Conservation (phyloP, 37 sponge, comb jelly and placozoan species). For the Beroe ovata region DNA sequence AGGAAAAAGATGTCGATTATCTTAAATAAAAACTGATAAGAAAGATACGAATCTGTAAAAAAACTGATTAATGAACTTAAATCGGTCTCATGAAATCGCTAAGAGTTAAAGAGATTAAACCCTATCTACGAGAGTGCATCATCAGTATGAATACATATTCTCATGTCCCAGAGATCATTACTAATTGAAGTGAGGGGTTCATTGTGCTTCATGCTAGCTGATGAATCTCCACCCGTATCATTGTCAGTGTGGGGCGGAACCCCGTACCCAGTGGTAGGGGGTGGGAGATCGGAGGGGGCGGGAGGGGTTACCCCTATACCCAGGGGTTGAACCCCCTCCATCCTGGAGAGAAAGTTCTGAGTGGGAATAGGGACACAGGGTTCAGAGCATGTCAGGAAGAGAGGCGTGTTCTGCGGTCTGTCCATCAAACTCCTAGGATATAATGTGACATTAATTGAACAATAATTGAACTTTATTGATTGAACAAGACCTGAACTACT, state of each 20-base stretch:
- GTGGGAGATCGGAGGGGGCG: not conserved
- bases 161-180: constrained; percentile 50
- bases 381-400: constrained; percentile 42
- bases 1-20: too few species aligned
- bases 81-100: too few species aligned
- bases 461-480: too few species aligned
- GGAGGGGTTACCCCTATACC: not conserved
- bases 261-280: constrained; percentile 45
- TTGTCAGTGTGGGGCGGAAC: too few species aligned
- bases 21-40: too few species aligned
- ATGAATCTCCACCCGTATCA: too few species aligned
- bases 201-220: too few species aligned
- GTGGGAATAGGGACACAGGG: constrained; percentile 20
- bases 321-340: constrained; percentile 20
- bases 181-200: not conserved
- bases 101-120: too few species aligned
- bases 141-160: constrained; percentile 43
- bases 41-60: too few species aligned
- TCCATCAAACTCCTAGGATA: constrained; percentile 17
- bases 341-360: constrained; percentile 28
- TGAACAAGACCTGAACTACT: too few species aligned
- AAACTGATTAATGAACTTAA: too few species aligned
- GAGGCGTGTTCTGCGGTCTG: not conserved
- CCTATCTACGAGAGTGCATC: constrained; percentile 66
- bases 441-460: too few species aligned